Evolutionary conservation across 2,888 invertebrate genomes (phyloP).

Genomic region (Lysandra bellargus): DNA sequence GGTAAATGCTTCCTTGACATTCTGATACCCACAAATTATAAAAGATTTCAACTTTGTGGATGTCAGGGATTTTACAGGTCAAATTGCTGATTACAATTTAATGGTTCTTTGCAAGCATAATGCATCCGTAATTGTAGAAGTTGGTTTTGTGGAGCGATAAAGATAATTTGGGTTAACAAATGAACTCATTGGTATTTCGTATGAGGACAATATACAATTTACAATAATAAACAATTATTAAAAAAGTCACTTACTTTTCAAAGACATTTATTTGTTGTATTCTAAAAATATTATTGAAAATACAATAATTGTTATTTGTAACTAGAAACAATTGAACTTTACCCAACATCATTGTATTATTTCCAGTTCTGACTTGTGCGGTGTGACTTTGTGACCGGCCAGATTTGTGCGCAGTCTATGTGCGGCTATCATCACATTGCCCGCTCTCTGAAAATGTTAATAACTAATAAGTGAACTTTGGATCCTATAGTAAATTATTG

Average conservation of each 20-base stretch:
- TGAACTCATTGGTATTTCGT: neutral
- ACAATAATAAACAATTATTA: neutral
- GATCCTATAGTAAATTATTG: neutral
- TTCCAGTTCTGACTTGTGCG: conserved; percentile 24
- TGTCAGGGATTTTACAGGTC: conserved; percentile 16
- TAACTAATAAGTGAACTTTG: conserved; percentile 10
- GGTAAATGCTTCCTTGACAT: conserved; percentile 17
- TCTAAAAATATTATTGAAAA: too few relatives aligned
- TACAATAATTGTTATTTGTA: neutral
- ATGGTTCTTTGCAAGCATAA: neutral
- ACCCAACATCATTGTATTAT: conserved; percentile 2
- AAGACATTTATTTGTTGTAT: too few relatives aligned
- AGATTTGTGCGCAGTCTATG: conserved; percentile 46
- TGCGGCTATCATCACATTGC: conserved; percentile 50
- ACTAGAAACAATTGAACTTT: neutral
- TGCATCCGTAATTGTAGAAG: neutral
- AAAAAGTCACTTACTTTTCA: neutral
- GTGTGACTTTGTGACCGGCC: conserved; percentile 35
- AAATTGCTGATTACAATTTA: neutral
- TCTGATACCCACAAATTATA: neutral
- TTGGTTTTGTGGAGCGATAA: neutral
- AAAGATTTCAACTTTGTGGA: neutral
- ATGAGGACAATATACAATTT: neutral
- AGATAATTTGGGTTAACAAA: neutral
- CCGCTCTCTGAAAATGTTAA: conserved; percentile 44